Percentiles rank a stretch among this genome's conserved stretches.
Conservation (phyloP, 2,888 invertebrate species). For the Euspilapteryx auroguttella region DNA sequence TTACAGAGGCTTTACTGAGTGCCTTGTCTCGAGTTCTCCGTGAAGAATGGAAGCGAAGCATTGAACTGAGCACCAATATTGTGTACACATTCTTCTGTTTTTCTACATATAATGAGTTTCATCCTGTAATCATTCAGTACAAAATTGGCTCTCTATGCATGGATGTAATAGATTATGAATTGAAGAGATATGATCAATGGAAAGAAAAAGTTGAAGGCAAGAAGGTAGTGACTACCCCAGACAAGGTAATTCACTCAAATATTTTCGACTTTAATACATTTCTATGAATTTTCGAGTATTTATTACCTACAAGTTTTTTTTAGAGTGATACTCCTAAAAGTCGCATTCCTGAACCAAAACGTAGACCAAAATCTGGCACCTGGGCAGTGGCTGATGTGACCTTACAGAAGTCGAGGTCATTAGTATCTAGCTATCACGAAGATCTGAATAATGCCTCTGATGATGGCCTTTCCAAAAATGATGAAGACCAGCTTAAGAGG, state of each 20-base stretch:
- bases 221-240: slow-evolving; percentile 39
- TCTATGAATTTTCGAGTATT: too few relatives aligned
- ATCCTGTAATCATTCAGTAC: slow-evolving; percentile 91
- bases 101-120: slow-evolving; percentile 94
- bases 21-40: slow-evolving; percentile 92
- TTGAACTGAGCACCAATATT: slow-evolving; percentile 95
- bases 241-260: slow-evolving; percentile 37
- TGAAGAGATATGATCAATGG: slow-evolving; percentile 93
- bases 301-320: too few relatives aligned
- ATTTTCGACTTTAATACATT: too few relatives aligned
- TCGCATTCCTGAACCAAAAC: slow-evolving; percentile 72
- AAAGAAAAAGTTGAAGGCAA: slow-evolving; percentile 65
- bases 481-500: slow-evolving; percentile 76
- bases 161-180: slow-evolving; percentile 94
- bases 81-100: slow-evolving; percentile 97
- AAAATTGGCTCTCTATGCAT: slow-evolving; percentile 97
- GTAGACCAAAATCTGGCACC: slow-evolving; percentile 76
- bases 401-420: slow-evolving; percentile 59
- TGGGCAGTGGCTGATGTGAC: slow-evolving; percentile 62
- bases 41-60: slow-evolving; percentile 97
- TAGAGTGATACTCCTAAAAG: slow-evolving; percentile 68
- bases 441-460: slow-evolving; percentile 57
- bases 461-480: slow-evolving; percentile 55
- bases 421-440: slow-evolving; percentile 73
- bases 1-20: slow-evolving; percentile 86